Evolutionary conservation across 2,797 vertebrate species (phyloP), one percentile per base, ranked within the genome.

Genomic region (Austrolebias charrua): DNA sequence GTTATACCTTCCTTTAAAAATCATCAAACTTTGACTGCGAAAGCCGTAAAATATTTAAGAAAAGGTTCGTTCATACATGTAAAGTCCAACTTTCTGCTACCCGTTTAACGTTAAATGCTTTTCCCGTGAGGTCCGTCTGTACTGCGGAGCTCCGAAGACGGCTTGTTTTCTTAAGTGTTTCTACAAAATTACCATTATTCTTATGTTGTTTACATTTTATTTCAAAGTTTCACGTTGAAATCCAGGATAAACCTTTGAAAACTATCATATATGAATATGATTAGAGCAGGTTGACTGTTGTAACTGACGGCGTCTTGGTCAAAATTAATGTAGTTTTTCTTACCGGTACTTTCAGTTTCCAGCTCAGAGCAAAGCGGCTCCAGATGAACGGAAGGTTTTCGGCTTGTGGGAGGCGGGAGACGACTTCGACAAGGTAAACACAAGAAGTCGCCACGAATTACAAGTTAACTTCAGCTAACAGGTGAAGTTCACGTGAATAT

Each of bases 351-450:
- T 81, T 78, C 53, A 99, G 98, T 98, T 99, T 89, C 97, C 98
- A 78, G 93, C 96, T 60, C 96, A 98, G 94, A 97, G 86, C 71
- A 92, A 89, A 64, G 94, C 94, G 20, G 94, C 95, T 15, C 80
- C 94, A 1, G 96, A 98, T 6, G 95, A 99, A 71, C 95, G 96
- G 92, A 99, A 99, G 85, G 95, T 99, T 73, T 99, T 98, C 76
- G 97, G 93, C 38, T 87, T 99, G 80, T 99, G 98, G 97, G 95
- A 96, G 82, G 94, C 92, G 0, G 97, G 96, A 76, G 95, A 98
- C 53, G 91, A 92, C 8, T 95, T 94, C 0, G 97, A 99, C 82
- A 95, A 95, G 95, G 98, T 99, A 86, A 93, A 24, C 14, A 5
- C 14, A 13, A n/a, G 60, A 63, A 42, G 11, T 0, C 12, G 3